Evolutionary conservation across 2,797 vertebrate species (phyloP).

Genomic region (Scarus forsteni): DNA sequence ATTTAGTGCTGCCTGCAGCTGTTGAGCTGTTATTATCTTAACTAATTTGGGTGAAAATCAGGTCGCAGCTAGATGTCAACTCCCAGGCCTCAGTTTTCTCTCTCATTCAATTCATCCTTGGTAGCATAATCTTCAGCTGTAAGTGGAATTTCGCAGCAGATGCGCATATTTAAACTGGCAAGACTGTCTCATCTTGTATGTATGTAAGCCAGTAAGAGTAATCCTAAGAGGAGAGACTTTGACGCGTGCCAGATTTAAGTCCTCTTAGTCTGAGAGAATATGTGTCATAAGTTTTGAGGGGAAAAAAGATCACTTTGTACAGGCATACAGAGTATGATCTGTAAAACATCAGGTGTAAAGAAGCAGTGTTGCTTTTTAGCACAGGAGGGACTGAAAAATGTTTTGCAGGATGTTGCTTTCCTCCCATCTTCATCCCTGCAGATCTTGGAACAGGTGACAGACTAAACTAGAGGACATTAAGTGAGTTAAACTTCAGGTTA

Average conservation of each 20-base stretch:
- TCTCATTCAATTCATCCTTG: slow-evolving; percentile 27
- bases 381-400: too few relatives aligned
- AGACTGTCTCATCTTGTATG: neutral
- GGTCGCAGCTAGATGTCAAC: too few relatives aligned
- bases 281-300: slow-evolving; percentile 13
- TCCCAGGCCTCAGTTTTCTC: neutral
- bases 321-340: too few relatives aligned
- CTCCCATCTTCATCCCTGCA: too few relatives aligned
- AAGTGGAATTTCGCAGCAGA: slow-evolving; percentile 7
- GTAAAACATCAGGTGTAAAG: neutral
- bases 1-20: neutral
- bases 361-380: too few relatives aligned
- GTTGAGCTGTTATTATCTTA: too few relatives aligned
- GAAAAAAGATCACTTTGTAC: neutral
- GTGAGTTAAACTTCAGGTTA: too few relatives aligned
- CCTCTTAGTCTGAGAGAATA: slow-evolving; percentile 19
- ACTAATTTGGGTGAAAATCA: too few relatives aligned
- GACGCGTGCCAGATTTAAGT: slow-evolving; percentile 29
- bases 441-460: too few relatives aligned
- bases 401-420: too few relatives aligned
- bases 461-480: too few relatives aligned
- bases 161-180: slow-evolving; percentile 23
- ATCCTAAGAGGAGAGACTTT: slow-evolving; percentile 28
- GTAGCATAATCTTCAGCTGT: slow-evolving; percentile 14
- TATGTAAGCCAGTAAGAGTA: neutral